Percentiles rank a stretch among this genome's conserved stretches.
phyloP scores from a whole-genome alignment of 2,888 invertebrate species.

The Nomada hirtipes region DNA sequence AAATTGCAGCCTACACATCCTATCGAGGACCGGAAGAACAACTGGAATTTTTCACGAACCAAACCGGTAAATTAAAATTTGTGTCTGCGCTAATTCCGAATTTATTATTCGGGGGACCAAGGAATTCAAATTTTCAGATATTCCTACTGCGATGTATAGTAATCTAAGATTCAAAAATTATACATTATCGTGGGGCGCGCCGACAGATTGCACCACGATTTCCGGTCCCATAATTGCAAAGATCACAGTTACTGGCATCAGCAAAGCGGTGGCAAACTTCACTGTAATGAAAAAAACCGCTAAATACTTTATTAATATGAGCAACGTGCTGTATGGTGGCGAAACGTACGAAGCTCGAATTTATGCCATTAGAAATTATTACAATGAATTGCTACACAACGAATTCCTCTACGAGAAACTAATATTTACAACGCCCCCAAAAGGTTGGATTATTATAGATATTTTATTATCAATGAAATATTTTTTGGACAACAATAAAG shows the following conservation, averaged over 20 bases:
- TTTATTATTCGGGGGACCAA: too few relatives aligned
- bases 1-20: slow-evolving; percentile 60
- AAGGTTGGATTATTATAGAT: slow-evolving; percentile 52
- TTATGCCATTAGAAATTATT: slow-evolving; percentile 51
- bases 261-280: slow-evolving; percentile 38
- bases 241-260: slow-evolving; percentile 59
- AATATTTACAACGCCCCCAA: slow-evolving; percentile 59
- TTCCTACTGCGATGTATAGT: slow-evolving; percentile 61
- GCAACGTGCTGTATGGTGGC: slow-evolving; percentile 24
- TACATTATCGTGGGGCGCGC: slow-evolving; percentile 63
- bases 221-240: slow-evolving; percentile 62
- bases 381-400: slow-evolving; percentile 24
- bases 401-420: slow-evolving; percentile 21
- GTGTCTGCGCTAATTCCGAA: too few relatives aligned
- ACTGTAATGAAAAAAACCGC: background rate
- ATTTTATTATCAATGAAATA: background rate
- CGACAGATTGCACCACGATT: slow-evolving; percentile 70
- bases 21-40: slow-evolving; percentile 32
- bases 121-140: slow-evolving; percentile 54
- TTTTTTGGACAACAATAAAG: background rate
- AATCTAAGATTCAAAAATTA: slow-evolving; percentile 47
- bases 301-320: background rate
- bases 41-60: slow-evolving; percentile 26
- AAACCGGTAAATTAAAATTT: background rate
- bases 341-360: slow-evolving; percentile 64